Conservation (phyloP, 2,113 vertebrate species). For the Periophthalmodon schlosseri region DNA sequence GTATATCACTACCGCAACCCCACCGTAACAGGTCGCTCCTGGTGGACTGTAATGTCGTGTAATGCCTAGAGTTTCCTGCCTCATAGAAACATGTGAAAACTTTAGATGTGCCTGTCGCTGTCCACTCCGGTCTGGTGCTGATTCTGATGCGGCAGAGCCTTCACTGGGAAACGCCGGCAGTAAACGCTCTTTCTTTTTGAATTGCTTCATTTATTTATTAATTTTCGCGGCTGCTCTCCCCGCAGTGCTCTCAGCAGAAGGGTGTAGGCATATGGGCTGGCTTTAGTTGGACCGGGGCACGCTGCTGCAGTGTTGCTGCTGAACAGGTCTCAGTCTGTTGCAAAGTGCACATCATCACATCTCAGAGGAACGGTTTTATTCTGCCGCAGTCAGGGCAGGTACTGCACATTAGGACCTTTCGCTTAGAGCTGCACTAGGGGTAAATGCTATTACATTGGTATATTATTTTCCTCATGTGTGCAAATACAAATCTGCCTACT, state of each 20-base stretch:
- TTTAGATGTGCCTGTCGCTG: conserved; percentile 40
- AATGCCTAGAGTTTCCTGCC: neutral
- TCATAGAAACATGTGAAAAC: neutral
- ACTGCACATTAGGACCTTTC: neutral
- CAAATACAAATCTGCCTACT: neutral
- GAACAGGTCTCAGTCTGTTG: conserved; percentile 40
- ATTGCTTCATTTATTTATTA: conserved; percentile 49
- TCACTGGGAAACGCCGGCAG: conserved; percentile 25
- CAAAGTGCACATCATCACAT: conserved; percentile 37
- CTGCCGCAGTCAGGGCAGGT: conserved; percentile 27
- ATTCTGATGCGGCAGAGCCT: conserved; percentile 52
- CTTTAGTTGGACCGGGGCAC: conserved; percentile 31
- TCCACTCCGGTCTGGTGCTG: conserved; percentile 49
- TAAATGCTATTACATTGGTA: neutral
- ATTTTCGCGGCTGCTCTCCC: conserved; percentile 38
- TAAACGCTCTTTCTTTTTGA: neutral
- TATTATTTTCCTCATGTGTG: neutral
- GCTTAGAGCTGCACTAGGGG: conserved; percentile 8
- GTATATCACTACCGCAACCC: conserved; percentile 65
- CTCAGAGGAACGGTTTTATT: conserved; percentile 18
- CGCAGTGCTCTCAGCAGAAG: conserved; percentile 56
- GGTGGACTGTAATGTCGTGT: neutral
- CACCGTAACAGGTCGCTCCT: conserved; percentile 42
- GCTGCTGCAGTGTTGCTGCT: conserved; percentile 40
- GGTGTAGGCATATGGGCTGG: conserved; percentile 38